phyloP scores from a whole-genome alignment of 2,888 invertebrate species.

The Dryocosmus kuriphilus region DNA sequence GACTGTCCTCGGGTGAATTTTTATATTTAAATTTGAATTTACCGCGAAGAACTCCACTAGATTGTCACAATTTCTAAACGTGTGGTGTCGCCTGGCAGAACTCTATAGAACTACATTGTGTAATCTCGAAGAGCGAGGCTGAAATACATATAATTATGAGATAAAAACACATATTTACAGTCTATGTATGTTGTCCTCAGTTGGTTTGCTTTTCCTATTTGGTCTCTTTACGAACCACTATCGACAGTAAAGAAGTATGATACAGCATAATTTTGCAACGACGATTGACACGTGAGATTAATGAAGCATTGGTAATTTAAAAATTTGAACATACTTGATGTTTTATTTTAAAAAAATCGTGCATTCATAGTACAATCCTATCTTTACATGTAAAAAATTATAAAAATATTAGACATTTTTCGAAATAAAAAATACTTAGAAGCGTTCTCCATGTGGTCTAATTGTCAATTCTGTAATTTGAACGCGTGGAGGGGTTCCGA shows the following conservation, averaged over 20 bases:
- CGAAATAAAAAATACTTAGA: background rate
- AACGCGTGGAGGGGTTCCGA: slow-evolving; percentile 73
- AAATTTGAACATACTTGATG: too few species aligned
- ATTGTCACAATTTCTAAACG: too few species aligned
- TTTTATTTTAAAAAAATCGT: too few species aligned
- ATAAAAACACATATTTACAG: slow-evolving; percentile 48
- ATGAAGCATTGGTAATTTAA: background rate
- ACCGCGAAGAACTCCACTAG: too few species aligned
- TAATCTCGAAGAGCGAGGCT: too few species aligned
- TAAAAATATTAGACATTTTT: background rate
- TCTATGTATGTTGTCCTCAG: slow-evolving; percentile 45
- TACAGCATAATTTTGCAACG: background rate
- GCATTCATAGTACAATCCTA: too few species aligned
- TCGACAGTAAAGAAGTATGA: background rate
- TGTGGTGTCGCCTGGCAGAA: too few species aligned
- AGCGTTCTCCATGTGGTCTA: too few species aligned
- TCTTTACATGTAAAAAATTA: background rate
- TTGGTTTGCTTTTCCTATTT: background rate
- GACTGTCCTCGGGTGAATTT: too few species aligned
- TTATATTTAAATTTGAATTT: too few species aligned
- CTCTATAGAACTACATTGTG: too few species aligned
- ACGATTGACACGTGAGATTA: too few species aligned
- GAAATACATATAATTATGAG: slow-evolving; percentile 52
- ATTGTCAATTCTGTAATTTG: slow-evolving; percentile 62
- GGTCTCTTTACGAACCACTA: background rate